Evolutionary conservation across 2,113 vertebrate genomes (phyloP), one percentile per base, ranked within the genome.

Genomic region (Campylomormyrus tamandua): DNA sequence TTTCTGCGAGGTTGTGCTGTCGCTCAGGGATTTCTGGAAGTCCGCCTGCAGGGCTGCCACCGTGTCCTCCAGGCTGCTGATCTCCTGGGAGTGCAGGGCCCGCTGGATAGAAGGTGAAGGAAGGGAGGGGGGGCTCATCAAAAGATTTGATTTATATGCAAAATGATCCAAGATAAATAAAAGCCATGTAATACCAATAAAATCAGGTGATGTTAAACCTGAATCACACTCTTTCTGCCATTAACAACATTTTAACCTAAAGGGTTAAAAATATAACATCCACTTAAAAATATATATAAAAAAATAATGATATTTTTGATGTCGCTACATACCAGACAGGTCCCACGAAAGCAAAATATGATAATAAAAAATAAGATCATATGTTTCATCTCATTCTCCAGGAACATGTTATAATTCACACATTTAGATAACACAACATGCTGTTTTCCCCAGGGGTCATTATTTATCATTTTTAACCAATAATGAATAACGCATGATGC

Each of bases 11-110:
- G 96, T 96, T 5, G 95, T 94, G 85, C 93, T 97, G 91, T 96
- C 94, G 4, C 91, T 96, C 62, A 98, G 93, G 48, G 97, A 97
- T 93, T 96, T 97, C 93, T 99, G 96, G 91, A 98, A 98, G 93
- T 98, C 97, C 35, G 94, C 94, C 93, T 95, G 97, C 92, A 99
- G 93, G 89, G 96, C 92, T 66, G 97, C 95, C 87, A 99, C 95
- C 0, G 97, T 97, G 89, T 95, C 94, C 93, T 99, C 98, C 80
- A 99, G 94, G 91, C 96, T 95, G 92, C 89, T 93, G 89, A 98
- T 93, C 91, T 98, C 97, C 94, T 97, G 94, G 89, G 95, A 91
- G 45, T 94, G 95, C 88, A 93, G 53, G 9, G 94, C 90, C 90
- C 93, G 87, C 96, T 97, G 90, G 48, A 90, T 92, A 27, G 21